Conservation (phyloP, 2,888 invertebrate genomes). For the Cantharis lateralis region DNA sequence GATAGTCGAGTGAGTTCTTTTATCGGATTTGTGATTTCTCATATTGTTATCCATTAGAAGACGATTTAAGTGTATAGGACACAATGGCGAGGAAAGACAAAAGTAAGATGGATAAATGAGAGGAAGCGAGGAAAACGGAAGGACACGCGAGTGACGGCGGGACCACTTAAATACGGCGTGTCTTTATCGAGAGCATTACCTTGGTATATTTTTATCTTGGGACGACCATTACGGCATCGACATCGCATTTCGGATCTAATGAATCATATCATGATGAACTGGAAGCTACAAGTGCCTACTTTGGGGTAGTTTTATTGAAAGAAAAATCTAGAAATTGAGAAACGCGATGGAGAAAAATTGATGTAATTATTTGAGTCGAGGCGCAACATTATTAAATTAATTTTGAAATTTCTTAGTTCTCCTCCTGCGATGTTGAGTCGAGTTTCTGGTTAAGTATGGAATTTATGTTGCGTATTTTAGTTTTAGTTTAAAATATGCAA, state of each 20-base stretch:
- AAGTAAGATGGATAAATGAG: constrained; percentile 47
- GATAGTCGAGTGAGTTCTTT: background rate
- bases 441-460: constrained; percentile 6
- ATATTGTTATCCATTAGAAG: constrained; percentile 1
- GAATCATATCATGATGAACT: constrained; percentile 12
- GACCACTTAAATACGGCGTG: constrained; percentile 36
- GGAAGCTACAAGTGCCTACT: constrained; percentile 18
- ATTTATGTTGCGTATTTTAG: constrained; percentile 18
- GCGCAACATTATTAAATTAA: background rate
- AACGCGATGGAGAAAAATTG: background rate
- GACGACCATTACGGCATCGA: background rate
- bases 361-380: background rate
- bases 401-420: background rate
- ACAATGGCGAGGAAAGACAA: constrained; percentile 42
- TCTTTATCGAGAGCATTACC: background rate
- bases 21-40: constrained; percentile 12
- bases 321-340: background rate
- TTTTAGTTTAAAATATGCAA: constrained; percentile 30
- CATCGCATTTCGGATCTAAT: constrained; percentile 15
- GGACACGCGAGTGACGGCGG: constrained; percentile 43
- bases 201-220: background rate
- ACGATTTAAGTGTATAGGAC: constrained; percentile 35
- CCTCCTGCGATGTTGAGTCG: background rate
- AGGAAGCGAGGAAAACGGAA: constrained; percentile 42
- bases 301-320: background rate